Base-by-base conservation (phyloP, 2,797 vertebrate genomes). In the Macropus fuliginosus region DNA sequence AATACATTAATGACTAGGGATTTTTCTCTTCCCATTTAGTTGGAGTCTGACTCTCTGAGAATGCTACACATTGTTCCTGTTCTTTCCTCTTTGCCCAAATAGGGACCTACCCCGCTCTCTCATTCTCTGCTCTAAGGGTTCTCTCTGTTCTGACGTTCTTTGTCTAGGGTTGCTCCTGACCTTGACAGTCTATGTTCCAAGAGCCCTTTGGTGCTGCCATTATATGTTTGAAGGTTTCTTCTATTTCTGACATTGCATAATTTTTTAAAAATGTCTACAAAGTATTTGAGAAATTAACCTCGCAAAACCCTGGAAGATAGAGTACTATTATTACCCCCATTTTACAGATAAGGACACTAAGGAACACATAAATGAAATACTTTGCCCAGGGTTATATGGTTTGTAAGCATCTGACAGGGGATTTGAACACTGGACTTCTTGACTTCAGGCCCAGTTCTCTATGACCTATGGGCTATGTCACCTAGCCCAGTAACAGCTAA, bases 331-430 rank as follows among this genome's bases (percentile, higher is more conserved):
- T 54, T 34, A 54, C 87, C 12, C 29, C 56, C 55, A 0, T 93
- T 95, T 96, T 81, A 90, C 16, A 89, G 31, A 91, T 50, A 27
- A 21, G 18, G 90, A 95, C 89, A 92, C 91, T 90, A 94, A 94
- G 54, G 46, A 46, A 46, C 46, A 46, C 46, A 46, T 46, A 46
- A 46, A 46, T 46, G 46, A 46, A 46, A 46, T 40, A 59, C 89
- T 2, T 27, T 52, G 55, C n/a, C 13, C 29, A 29, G 54, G 3
- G 91, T 91, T 29, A 92, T 46, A 54, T 4, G 29, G 59, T 89
- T 3, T 91, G 21, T n/a, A 55, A 90, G 12, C 24, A 1, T 27
- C 55, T 50, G 56, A 56, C 10, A 55, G 59, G 87, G 59, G 34
- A 55, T 93, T 95, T 55, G 66, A 74, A n/a, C 21, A 55, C 50